Percentiles rank a stretch among this genome's conserved stretches.
Conservation (phyloP, 2,888 invertebrate species). For the Autographa gamma region DNA sequence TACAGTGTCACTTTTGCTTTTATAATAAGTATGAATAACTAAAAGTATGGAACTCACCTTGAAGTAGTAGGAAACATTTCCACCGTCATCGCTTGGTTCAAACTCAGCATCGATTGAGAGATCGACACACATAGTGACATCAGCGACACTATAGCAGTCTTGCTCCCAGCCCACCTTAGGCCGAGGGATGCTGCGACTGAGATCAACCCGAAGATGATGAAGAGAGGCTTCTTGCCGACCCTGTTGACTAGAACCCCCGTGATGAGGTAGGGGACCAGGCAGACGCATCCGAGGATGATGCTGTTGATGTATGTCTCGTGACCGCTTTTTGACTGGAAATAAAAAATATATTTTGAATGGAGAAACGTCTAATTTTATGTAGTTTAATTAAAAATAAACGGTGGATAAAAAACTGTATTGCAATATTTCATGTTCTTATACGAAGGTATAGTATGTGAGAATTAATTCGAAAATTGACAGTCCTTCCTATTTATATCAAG, state of each 20-base stretch:
- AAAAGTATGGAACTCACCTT: constrained; percentile 62
- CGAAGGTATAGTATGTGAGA: too few relatives aligned
- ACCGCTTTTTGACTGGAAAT: constrained; percentile 72
- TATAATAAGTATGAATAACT: too few relatives aligned
- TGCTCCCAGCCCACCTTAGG: constrained; percentile 69
- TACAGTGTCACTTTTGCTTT: too few relatives aligned
- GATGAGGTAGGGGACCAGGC: constrained; percentile 69
- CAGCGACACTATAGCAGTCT: constrained; percentile 67
- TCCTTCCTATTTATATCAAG: too few relatives aligned
- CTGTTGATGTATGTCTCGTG: constrained; percentile 79
- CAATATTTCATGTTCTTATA: too few relatives aligned
- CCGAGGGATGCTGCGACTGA: constrained; percentile 60
- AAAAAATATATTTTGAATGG: neutral
- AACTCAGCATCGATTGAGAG: constrained; percentile 67
- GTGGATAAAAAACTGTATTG: too few relatives aligned
- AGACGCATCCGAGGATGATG: constrained; percentile 73
- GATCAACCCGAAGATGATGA: constrained; percentile 61
- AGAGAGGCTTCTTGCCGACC: constrained; percentile 74
- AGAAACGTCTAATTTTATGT: too few relatives aligned
- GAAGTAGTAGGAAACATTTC: constrained; percentile 75
- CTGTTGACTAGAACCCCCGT: constrained; percentile 72
- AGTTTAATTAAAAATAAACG: too few relatives aligned
- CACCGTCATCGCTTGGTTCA: constrained; percentile 71
- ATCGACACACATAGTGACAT: constrained; percentile 68
- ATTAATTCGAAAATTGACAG: too few relatives aligned